phyloP scores from a whole-genome alignment of 1,140 invertebrate genomes.

The Drosophila rufa region DNA sequence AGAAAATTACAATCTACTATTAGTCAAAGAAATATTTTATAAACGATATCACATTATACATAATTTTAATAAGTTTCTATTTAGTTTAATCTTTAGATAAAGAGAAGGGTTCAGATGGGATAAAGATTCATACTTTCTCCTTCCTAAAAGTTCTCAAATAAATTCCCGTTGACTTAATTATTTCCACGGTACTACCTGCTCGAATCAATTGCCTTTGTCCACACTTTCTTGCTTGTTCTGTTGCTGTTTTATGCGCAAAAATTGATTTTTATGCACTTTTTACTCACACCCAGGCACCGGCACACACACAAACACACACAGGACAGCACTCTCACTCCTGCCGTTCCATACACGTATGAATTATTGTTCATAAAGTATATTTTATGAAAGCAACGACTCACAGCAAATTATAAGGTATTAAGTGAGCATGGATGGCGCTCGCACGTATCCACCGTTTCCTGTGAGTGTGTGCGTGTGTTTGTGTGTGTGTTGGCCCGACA shows the following conservation, averaged over 20 bases:
- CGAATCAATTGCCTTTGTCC: background rate
- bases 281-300: conserved; percentile 28
- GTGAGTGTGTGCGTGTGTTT: conserved; percentile 1
- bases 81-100: background rate
- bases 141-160: too few species aligned
- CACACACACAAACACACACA: conserved; percentile 37
- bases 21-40: too few species aligned
- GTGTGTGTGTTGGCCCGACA: conserved; percentile 36
- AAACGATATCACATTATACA: background rate
- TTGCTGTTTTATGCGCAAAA: conserved; percentile 77
- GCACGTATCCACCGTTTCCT: conserved; percentile 54
- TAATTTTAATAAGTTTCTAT: background rate
- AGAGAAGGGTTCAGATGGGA: too few species aligned
- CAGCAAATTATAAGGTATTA: conserved; percentile 83
- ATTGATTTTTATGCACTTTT: conserved; percentile 84
- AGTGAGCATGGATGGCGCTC: conserved; percentile 72
- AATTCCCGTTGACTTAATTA: background rate
- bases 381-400: conserved; percentile 83
- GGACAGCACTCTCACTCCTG: conserved; percentile 15
- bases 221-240: conserved; percentile 30
- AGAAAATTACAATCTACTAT: too few species aligned
- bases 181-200: conserved; percentile 1
- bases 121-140: too few species aligned
- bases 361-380: conserved; percentile 84
- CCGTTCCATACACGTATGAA: conserved; percentile 66